These are phyloP conservation scores for Monopterus albus DNA, from an alignment of 2,113 vertebrate genomes.

Conservation along the genomic window DNA sequence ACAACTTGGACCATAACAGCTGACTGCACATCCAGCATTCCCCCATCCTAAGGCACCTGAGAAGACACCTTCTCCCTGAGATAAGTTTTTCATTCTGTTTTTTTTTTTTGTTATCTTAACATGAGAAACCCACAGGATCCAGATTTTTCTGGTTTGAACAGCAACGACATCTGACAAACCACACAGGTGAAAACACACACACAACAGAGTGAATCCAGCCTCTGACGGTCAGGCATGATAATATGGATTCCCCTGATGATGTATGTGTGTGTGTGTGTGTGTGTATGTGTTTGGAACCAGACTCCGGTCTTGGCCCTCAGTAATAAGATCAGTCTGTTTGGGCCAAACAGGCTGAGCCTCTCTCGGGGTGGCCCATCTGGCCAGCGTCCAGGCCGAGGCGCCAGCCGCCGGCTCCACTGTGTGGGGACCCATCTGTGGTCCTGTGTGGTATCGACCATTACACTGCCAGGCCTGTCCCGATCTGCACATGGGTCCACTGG, in stretches of 20 bases:
- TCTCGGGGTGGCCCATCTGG: slow-evolving; percentile 80
- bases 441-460: slow-evolving; percentile 62
- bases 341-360: slow-evolving; percentile 61
- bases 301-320: slow-evolving; percentile 61
- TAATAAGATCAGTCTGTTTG: slow-evolving; percentile 75
- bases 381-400: slow-evolving; percentile 46
- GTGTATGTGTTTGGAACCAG: slow-evolving; percentile 47
- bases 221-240: slow-evolving; percentile 33
- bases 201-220: slow-evolving; percentile 22
- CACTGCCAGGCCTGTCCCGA: slow-evolving; percentile 49
- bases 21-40: not conserved
- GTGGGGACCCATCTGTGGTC: slow-evolving; percentile 73
- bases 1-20: no score
- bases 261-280: slow-evolving; percentile 9
- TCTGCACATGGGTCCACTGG: slow-evolving; percentile 52
- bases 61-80: slow-evolving; percentile 5
- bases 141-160: slow-evolving; percentile 41
- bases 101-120: slow-evolving; percentile 32
- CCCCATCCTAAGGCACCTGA: slow-evolving; percentile 9
- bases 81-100: not conserved
- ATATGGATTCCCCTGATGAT: slow-evolving; percentile 54
- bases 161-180: slow-evolving; percentile 26
- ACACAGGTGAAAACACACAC: slow-evolving; percentile 29
- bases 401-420: slow-evolving; percentile 62
- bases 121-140: slow-evolving; percentile 34